These are phyloP conservation scores for Edolisoma coerulescens DNA, from an alignment of 2,113 vertebrate species.

Conservation along the genomic window DNA sequence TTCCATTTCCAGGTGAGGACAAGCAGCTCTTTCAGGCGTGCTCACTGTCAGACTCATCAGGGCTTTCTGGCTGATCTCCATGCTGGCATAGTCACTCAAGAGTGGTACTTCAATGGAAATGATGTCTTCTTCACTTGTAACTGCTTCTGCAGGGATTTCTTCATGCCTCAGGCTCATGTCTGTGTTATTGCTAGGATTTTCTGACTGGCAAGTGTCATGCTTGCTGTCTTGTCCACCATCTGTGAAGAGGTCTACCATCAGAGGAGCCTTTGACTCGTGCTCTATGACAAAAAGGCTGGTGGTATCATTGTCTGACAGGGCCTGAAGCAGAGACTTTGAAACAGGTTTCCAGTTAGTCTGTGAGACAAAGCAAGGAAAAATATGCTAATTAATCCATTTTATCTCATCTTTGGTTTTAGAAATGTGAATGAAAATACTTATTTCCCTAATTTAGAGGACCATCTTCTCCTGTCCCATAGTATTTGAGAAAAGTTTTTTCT, in stretches of 20 bases:
- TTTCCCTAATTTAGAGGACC: not conserved
- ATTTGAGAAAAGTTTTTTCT: not conserved
- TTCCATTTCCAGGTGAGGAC: not conserved
- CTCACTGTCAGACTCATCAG: not conserved
- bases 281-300: constrained; percentile 67
- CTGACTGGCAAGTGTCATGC: not conserved
- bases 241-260: not conserved
- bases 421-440: not conserved
- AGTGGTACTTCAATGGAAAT: constrained; percentile 2
- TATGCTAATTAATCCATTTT: not conserved
- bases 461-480: not conserved
- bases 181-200: not conserved
- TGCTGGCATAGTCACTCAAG: constrained; percentile 75
- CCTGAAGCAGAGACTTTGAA: not conserved
- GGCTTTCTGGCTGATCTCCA: constrained; percentile 69
- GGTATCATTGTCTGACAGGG: constrained; percentile 43
- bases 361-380: not conserved
- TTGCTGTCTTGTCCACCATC: not conserved
- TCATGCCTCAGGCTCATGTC: not conserved
- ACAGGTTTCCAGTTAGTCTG: not conserved
- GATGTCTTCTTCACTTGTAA: not conserved
- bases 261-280: constrained; percentile 1
- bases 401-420: not conserved
- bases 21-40: not conserved
- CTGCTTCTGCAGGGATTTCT: not conserved